Evolutionary conservation across 2,888 invertebrate genomes (phyloP).

Genomic region (Marasmarcha lunaedactyla): DNA sequence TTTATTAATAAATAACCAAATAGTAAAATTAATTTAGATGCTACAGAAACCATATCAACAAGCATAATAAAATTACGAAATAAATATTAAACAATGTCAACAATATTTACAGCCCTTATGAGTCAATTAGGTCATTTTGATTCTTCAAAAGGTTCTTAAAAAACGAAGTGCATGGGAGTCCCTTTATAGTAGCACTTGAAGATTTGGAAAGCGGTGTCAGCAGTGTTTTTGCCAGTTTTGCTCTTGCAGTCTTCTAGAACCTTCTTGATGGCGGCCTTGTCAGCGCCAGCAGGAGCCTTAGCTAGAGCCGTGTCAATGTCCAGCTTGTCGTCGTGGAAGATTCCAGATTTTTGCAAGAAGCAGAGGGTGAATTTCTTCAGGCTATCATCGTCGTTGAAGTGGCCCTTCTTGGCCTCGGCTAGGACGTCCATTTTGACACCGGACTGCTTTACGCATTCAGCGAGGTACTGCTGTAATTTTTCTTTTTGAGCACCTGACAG

Average conservation of each 20-base stretch:
- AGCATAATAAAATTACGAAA: too few relatives aligned
- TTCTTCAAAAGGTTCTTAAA: constrained; percentile 1
- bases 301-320: constrained; percentile 46
- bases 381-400: constrained; percentile 41
- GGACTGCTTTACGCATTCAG: constrained; percentile 41
- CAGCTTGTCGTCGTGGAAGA: constrained; percentile 39
- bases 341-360: constrained; percentile 51
- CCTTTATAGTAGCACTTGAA: constrained; percentile 52
- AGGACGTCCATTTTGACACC: constrained; percentile 40
- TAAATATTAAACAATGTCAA: too few relatives aligned
- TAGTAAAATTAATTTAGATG: too few relatives aligned
- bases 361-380: constrained; percentile 56
- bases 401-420: constrained; percentile 45
- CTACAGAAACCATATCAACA: too few relatives aligned
- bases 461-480: constrained; percentile 26
- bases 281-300: constrained; percentile 43
- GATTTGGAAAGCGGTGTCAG: constrained; percentile 47
- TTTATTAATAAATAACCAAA: too few relatives aligned
- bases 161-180: constrained; percentile 36
- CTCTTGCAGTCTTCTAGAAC: constrained; percentile 46
- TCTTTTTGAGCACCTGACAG: constrained; percentile 36
- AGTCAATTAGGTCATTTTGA: not conserved
- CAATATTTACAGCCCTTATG: not conserved
- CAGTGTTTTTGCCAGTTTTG: constrained; percentile 38
- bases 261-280: constrained; percentile 38